Base-by-base conservation (phyloP, 2,113 vertebrate genomes). In the Bolborhynchus lineola region DNA sequence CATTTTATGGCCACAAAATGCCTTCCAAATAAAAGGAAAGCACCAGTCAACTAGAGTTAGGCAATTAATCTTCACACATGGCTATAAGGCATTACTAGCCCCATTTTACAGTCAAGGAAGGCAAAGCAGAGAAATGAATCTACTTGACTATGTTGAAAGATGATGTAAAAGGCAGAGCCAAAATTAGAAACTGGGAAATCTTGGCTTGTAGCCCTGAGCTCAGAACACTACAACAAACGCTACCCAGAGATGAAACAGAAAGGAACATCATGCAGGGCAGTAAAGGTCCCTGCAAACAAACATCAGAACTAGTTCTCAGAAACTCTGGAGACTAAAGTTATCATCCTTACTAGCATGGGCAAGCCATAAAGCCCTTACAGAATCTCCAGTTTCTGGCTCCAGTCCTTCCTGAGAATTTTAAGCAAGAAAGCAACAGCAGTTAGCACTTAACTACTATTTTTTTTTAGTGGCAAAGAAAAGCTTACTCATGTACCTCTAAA, bases 21-120 rank as follows among this genome's bases (percentile, higher is more conserved):
- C 88, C 95, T 97, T 90, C 81, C 94, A 95, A 97, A 96, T 90
- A 92, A 97, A 97, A 97, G 93, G 65, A 85, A 93, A 94, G 95
- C 91, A 88, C 82, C 71, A 93, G 86, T 89, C 88, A 95, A 90
- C 93, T 75, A 83, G 44, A 96, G 91, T 89, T 93, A 90, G 91
- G 87, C 83, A 95, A 96, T 95, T 96, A 94, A 97, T 96, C 91
- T 93, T 94, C 87, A 60, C 84, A 95, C 91, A 72, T 89, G 59
- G 76, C 92, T 96, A 76, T 28, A 82, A 78, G 77, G 90, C 79
- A 96, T 86, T 77, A 87, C 92, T 69, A 89, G 87, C 33, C 86
- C 88, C 60, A 60, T 89, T 92, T 95, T 87, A 91, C 21, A 87
- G 82, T 92, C 86, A 91, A 72, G 86, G 82, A 96, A 95, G 91